These are phyloP conservation scores for Forbesichthys agassizii DNA, from an alignment of 2,113 vertebrate species.

Conservation along the genomic window DNA sequence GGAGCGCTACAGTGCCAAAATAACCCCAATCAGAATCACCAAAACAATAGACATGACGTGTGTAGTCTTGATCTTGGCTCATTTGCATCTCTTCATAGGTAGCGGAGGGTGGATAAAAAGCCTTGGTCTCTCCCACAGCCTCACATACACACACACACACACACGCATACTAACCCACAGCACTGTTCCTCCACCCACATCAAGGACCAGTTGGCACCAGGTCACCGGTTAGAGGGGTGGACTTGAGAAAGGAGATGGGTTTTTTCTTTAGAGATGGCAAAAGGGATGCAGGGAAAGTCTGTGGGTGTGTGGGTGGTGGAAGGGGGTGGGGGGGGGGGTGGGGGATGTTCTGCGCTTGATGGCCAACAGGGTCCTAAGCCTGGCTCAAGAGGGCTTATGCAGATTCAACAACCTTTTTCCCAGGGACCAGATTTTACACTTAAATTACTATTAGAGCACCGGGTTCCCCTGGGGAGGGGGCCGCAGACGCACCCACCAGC, in stretches of 20 bases:
- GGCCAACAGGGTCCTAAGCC: constrained; percentile 85
- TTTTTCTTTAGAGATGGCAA: constrained; percentile 3
- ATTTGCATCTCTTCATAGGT: constrained; percentile 83
- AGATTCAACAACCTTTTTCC: constrained; percentile 97
- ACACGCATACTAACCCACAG: constrained; percentile 63
- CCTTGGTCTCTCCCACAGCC: constrained; percentile 52
- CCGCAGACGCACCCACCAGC: constrained; percentile 69
- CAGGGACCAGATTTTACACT: constrained; percentile 93
- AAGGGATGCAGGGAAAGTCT: constrained; percentile 35
- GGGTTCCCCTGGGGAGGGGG: constrained; percentile 78
- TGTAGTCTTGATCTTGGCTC: constrained; percentile 82
- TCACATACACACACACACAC: constrained; percentile 58
- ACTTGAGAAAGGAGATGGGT: constrained; percentile 19
- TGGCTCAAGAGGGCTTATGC: constrained; percentile 89
- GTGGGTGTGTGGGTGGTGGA: not conserved
- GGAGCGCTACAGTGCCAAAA: too few species aligned
- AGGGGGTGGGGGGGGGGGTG: constrained; percentile 20
- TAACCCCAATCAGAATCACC: too few species aligned
- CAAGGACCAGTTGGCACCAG: constrained; percentile 68
- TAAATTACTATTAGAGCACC: constrained; percentile 91
- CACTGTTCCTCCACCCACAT: constrained; percentile 82
- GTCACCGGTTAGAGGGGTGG: not conserved
- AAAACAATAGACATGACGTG: constrained; percentile 38
- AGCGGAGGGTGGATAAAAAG: constrained; percentile 81
- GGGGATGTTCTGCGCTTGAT: constrained; percentile 74